These are phyloP conservation scores for Mellilla xanthometata DNA, from an alignment of 2,888 invertebrate genomes.

Conservation along the genomic window DNA sequence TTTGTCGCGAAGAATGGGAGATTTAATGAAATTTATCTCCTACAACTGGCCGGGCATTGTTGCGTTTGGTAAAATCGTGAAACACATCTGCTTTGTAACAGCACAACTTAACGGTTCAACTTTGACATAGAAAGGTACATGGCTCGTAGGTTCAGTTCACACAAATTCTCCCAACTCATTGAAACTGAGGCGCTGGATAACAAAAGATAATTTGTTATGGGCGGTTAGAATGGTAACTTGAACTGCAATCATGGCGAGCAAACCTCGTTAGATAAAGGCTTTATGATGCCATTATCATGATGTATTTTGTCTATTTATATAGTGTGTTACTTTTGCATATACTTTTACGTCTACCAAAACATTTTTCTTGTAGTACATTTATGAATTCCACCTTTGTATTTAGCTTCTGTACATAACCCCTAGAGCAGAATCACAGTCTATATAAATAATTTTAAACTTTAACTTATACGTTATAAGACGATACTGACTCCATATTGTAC, in stretches of 20 bases:
- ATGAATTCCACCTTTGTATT: too few relatives aligned
- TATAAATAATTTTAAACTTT: too few relatives aligned
- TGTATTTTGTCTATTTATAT: slow-evolving; percentile 5
- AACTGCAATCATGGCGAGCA: slow-evolving; percentile 12
- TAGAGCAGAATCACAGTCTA: too few relatives aligned
- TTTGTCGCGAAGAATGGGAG: slow-evolving; percentile 35
- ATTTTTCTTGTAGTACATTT: too few relatives aligned
- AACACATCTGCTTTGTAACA: slow-evolving; percentile 47
- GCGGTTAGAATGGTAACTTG: slow-evolving; percentile 16
- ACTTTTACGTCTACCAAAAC: not conserved
- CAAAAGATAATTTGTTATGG: slow-evolving; percentile 21
- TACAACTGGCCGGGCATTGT: slow-evolving; percentile 54
- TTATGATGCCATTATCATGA: slow-evolving; percentile 1
- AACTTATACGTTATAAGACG: too few relatives aligned
- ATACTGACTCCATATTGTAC: too few relatives aligned
- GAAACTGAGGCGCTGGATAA: slow-evolving; percentile 21
- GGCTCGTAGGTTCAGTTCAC: slow-evolving; percentile 28
- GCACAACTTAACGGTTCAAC: slow-evolving; percentile 73
- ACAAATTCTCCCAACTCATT: slow-evolving; percentile 33
- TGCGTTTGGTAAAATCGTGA: slow-evolving; percentile 57
- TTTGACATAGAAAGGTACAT: slow-evolving; percentile 60
- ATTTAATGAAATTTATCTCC: slow-evolving; percentile 48
- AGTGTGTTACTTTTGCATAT: not conserved
- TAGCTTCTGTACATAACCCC: too few relatives aligned
- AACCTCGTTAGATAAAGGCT: slow-evolving; percentile 12